These are phyloP conservation scores for Brenthis hecate DNA, from an alignment of 2,888 invertebrate genomes.

Conservation along the genomic window DNA sequence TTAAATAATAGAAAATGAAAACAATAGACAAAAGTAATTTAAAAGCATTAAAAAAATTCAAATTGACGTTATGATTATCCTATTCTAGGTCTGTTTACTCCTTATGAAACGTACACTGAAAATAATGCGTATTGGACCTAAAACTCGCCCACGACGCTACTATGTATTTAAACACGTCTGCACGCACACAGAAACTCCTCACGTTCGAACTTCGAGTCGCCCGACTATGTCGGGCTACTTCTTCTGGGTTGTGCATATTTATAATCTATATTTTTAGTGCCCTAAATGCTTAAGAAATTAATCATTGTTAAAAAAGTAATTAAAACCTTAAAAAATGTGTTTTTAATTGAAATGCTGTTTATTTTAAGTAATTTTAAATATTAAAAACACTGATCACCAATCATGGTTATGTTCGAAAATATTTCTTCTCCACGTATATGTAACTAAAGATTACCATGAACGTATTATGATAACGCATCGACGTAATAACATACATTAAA, in stretches of 20 bases:
- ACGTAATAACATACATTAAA: too few species aligned
- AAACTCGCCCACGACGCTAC: constrained; percentile 32
- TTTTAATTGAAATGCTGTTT: too few species aligned
- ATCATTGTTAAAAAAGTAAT: too few species aligned
- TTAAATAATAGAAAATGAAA: too few species aligned
- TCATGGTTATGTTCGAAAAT: too few species aligned
- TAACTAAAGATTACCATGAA: too few species aligned
- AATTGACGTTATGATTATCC: not conserved
- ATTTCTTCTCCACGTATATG: too few species aligned
- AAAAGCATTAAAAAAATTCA: too few species aligned
- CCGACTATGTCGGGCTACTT: constrained; percentile 26
- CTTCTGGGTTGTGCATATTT: constrained; percentile 2
- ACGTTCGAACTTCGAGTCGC: constrained; percentile 36
- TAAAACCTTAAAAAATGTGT: too few species aligned
- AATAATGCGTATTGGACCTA: constrained; percentile 9
- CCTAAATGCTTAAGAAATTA: not conserved
- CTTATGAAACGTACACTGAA: not conserved
- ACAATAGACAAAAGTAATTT: too few species aligned
- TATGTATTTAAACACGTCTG: constrained; percentile 29
- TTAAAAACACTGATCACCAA: too few species aligned
- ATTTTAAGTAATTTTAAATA: too few species aligned
- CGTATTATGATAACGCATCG: not conserved
- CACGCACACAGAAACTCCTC: constrained; percentile 42
- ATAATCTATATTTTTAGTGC: constrained; percentile 1
- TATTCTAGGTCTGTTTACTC: not conserved